These are phyloP conservation scores for Ophion ellenae DNA, from an alignment of 2,888 invertebrate species.

Conservation along the genomic window DNA sequence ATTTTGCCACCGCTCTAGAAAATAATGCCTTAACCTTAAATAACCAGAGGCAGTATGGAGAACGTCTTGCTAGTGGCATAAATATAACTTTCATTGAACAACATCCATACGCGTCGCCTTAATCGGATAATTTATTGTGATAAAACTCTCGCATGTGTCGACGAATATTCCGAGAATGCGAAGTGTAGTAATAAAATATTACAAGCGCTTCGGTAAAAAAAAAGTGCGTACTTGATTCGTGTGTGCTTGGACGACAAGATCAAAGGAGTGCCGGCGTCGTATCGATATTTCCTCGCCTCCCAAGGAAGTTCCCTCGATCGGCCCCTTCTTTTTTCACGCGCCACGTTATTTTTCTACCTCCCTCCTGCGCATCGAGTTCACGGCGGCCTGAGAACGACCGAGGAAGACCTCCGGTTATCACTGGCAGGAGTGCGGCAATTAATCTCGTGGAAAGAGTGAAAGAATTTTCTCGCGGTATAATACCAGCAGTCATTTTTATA, in stretches of 20 bases:
- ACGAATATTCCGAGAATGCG: conserved; percentile 31
- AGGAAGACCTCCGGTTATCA: conserved; percentile 64
- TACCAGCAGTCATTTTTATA: conserved; percentile 28
- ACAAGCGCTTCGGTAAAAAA: conserved; percentile 24
- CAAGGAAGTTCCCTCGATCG: conserved; percentile 54
- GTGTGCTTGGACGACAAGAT: conserved; percentile 50
- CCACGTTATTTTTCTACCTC: not conserved
- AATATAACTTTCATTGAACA: not conserved
- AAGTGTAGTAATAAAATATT: conserved; percentile 39
- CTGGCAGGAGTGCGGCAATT: conserved; percentile 66
- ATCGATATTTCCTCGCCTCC: conserved; percentile 62
- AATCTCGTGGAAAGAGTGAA: conserved; percentile 64
- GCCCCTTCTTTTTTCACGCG: conserved; percentile 22
- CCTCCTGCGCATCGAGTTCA: conserved; percentile 18
- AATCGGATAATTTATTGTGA: conserved; percentile 7
- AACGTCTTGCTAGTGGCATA: not conserved
- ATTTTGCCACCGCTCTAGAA: too few relatives aligned
- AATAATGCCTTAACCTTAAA: too few relatives aligned
- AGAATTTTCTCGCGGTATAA: conserved; percentile 49
- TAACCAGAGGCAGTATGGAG: not conserved
- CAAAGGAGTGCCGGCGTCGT: conserved; percentile 62
- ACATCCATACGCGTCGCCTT: not conserved
- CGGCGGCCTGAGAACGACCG: conserved; percentile 3
- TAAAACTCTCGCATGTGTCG: conserved; percentile 10
- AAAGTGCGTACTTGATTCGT: conserved; percentile 39